A percentile compares a stretch with the other conserved stretches of the same genome.
phyloP scores from a whole-genome alignment of 2,113 vertebrate species.

The Pterocles burchelli region DNA sequence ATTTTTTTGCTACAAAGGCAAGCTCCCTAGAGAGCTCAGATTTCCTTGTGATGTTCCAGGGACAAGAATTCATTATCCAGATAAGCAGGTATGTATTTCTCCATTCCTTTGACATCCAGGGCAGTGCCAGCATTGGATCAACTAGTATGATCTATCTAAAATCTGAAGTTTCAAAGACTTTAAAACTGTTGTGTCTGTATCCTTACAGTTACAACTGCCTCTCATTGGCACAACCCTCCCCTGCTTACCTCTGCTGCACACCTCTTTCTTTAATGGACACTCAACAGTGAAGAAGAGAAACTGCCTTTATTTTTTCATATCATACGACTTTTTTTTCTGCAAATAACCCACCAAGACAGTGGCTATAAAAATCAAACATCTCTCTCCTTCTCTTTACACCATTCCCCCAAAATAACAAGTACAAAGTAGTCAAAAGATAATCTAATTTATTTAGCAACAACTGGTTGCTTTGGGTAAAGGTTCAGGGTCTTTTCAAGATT shows the following conservation, averaged over 20 bases:
- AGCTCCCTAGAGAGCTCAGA: background rate
- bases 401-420: background rate
- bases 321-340: background rate
- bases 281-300: background rate
- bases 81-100: background rate
- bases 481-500: background rate
- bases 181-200: background rate
- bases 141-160: background rate
- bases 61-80: background rate
- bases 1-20: background rate
- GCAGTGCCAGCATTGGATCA: background rate
- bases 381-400: background rate
- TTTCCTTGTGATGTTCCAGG: background rate
- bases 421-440: background rate
- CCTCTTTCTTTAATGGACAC: background rate
- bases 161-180: background rate
- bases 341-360: background rate
- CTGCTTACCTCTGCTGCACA: background rate
- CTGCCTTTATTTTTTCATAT: background rate
- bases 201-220: background rate
- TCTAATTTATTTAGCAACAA: background rate
- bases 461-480: background rate
- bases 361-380: background rate
- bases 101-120: background rate
- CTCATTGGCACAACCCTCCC: background rate